These are phyloP conservation scores for Rhea pennata DNA, from an alignment of 2,113 vertebrate genomes.

Conservation along the genomic window DNA sequence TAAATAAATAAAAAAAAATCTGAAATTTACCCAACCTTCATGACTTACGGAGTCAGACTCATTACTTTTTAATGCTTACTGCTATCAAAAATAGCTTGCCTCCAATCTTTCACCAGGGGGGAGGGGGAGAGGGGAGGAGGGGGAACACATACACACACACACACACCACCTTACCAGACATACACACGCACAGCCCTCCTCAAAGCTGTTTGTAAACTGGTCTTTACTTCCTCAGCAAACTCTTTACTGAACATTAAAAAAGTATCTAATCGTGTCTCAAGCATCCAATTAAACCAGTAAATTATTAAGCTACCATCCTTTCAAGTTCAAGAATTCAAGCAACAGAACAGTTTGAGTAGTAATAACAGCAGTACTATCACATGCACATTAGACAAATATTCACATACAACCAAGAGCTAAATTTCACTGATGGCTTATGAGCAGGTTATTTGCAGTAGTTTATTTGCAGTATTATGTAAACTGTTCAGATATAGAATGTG, in stretches of 20 bases:
- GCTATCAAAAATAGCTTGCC: background rate
- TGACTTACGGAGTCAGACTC: background rate
- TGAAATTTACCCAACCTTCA: background rate
- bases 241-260: background rate
- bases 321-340: background rate
- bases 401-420: background rate
- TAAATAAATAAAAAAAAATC: no score
- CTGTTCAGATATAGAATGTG: background rate
- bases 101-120: background rate
- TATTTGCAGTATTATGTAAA: background rate
- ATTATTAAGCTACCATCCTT: background rate
- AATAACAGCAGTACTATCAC: background rate
- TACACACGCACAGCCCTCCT: background rate
- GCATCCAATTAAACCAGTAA: background rate
- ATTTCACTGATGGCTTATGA: background rate
- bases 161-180: background rate
- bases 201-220: background rate
- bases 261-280: background rate
- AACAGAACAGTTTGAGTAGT: background rate
- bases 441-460: constrained; percentile 16
- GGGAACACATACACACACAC: no score
- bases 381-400: background rate
- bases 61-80: background rate
- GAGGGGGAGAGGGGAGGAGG: no score
- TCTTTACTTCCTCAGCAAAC: background rate